Base-by-base conservation (phyloP, 2,797 vertebrate genomes). In the Chromis chromis region DNA sequence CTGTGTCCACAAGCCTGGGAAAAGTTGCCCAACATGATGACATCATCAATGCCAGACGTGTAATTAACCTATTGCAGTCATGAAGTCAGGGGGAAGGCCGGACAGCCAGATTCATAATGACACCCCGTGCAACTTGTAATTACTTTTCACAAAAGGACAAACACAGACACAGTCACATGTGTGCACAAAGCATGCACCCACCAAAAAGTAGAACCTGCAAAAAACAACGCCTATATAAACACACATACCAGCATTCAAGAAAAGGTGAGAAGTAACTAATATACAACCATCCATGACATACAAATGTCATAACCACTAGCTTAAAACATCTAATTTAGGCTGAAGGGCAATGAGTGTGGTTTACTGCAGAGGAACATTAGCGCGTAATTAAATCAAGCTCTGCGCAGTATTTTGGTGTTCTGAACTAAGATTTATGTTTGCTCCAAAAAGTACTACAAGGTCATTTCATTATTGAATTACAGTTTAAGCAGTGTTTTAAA, bases 51-150 rank as follows among this genome's bases (percentile, higher is more conserved):
- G 74, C 76, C 85, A 94, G 92, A 93, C 93, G 84, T 95, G 81
- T 94, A 93, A 95, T 95, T 93, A 94, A 93, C 91, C 86, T 88
- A 82, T 83, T 74, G 89, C 74, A 87, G 90, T 87, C 85, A 82
- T 84, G 89, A 80, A 90, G 88, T 91, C 86, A 79, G 70, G 74
- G 76, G 86, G 85, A 82, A 85, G 86, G 76, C 73, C 56, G 86
- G 85, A 89, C 79, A 81, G 83, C 76, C 83, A 86, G 90, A 88
- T 90, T 88, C 86, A 84, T 95, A 95, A 94, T 94, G 86, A 93
- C 88, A 93, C 90, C 91, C 65, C 70, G 22, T 74, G 81, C 71
- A 89, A 90, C 89, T 85, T 88, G 78, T 90, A 92, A 95, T 94
- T 94, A 94, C 89, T 86, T n/a, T 49, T 76, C 82, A 57, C 40